Conservation (phyloP, 2,888 invertebrate genomes). For the Pyrrhosoma nymphula region DNA sequence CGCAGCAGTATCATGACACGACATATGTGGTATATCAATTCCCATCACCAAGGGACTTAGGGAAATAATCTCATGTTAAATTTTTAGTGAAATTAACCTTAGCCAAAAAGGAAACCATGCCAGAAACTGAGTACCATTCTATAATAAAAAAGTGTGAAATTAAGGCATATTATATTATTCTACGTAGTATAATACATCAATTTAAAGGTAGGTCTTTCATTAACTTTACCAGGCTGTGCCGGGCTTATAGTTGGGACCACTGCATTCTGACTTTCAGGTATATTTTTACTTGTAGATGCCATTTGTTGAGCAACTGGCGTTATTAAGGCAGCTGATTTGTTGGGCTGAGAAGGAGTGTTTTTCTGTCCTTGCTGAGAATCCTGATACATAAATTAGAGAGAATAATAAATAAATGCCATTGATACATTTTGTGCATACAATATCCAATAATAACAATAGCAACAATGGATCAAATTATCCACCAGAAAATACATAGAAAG, state of each 20-base stretch:
- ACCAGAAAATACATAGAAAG: no score
- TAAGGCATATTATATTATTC: no score
- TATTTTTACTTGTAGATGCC: neutral
- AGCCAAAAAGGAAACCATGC: no score
- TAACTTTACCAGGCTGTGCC: constrained; percentile 31
- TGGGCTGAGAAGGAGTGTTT: neutral
- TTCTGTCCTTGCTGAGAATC: neutral
- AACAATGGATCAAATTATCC: no score
- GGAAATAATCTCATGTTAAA: no score
- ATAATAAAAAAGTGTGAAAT: no score
- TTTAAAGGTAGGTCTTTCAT: neutral
- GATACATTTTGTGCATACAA: neutral
- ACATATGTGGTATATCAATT: no score
- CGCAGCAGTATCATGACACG: no score
- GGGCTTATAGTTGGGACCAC: constrained; percentile 47
- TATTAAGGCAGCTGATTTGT: neutral
- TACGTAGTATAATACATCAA: neutral
- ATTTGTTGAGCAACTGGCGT: neutral
- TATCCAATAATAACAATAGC: neutral
- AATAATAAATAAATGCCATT: neutral
- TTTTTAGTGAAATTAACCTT: no score
- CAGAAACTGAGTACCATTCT: no score
- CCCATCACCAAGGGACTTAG: no score
- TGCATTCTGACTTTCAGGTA: constrained; percentile 46
- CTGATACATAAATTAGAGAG: neutral